Evolutionary conservation across 2,888 invertebrate species (phyloP).

Genomic region (Acleris emargana): DNA sequence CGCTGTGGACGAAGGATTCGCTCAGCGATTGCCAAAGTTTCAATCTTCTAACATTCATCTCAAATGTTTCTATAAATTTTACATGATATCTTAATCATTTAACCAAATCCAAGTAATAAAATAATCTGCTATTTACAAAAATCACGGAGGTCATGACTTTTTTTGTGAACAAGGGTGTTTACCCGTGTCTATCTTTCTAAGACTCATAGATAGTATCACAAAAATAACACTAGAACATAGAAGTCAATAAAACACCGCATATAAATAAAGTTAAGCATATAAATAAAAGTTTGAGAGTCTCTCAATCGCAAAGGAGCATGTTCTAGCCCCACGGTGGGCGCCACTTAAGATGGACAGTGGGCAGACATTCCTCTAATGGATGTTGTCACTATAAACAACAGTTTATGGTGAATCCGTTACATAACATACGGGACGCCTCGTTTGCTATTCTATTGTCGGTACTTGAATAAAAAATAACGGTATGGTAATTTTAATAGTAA

Average conservation of each 20-base stretch:
- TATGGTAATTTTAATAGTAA: conserved; percentile 37
- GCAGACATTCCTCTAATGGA: conserved; percentile 57
- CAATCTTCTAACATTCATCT: conserved; percentile 12
- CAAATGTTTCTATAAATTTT: neutral
- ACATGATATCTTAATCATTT: too few relatives aligned
- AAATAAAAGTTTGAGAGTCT: conserved; percentile 42
- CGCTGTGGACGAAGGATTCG: conserved; percentile 64
- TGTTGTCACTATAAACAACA: conserved; percentile 69
- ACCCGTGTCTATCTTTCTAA: too few relatives aligned
- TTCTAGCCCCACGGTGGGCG: conserved; percentile 53
- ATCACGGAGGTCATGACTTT: too few relatives aligned
- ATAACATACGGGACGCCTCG: conserved; percentile 20
- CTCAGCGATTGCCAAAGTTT: conserved; percentile 57
- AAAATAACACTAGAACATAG: neutral
- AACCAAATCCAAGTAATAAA: too few relatives aligned
- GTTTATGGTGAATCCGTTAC: conserved; percentile 32
- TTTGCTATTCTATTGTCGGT: conserved; percentile 27
- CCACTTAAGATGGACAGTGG: conserved; percentile 47
- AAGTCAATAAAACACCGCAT: neutral
- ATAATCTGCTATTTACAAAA: too few relatives aligned
- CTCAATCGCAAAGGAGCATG: conserved; percentile 51
- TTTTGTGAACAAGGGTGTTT: too few relatives aligned
- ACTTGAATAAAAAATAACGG: conserved; percentile 31
- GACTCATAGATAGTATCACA: too few relatives aligned
- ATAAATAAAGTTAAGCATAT: too few relatives aligned